A percentile compares a stretch with the other conserved stretches of the same genome.
Conservation (phyloP, 2,888 invertebrate genomes). For the Melipona beecheii region DNA sequence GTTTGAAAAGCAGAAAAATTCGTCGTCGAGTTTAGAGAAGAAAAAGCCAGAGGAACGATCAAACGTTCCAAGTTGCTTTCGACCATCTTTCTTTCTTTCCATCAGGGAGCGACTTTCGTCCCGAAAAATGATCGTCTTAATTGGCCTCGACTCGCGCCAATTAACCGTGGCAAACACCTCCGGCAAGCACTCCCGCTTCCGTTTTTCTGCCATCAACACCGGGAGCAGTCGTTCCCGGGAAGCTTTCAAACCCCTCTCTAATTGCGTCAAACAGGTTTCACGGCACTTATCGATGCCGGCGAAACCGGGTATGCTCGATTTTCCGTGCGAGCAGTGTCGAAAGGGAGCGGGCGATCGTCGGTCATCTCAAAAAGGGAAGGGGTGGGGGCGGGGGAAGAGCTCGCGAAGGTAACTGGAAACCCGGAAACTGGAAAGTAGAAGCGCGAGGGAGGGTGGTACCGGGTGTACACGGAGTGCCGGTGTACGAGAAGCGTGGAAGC, state of each 20-base stretch:
- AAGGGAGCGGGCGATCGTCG: neutral
- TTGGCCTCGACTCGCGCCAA: neutral
- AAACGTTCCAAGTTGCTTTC: neutral
- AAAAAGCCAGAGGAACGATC: too few species aligned
- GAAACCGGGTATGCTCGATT: conserved; percentile 38
- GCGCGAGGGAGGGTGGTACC: neutral
- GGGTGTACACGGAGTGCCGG: neutral
- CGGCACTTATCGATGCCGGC: neutral
- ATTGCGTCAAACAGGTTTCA: conserved; percentile 11
- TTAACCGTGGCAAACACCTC: neutral
- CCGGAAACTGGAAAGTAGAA: neutral
- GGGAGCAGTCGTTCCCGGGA: neutral
- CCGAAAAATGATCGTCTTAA: neutral
- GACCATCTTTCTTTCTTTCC: neutral
- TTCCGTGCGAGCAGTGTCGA: conserved; percentile 3
- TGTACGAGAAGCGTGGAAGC: conserved; percentile 21
- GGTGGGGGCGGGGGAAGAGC: neutral
- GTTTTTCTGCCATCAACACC: neutral
- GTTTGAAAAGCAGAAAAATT: too few species aligned
- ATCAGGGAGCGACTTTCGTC: neutral
- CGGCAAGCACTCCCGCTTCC: neutral
- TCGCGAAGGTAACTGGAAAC: conserved; percentile 28
- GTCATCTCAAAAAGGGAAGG: neutral
- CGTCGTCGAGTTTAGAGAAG: too few species aligned
- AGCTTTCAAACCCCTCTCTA: conserved; percentile 12